A percentile compares a stretch with the other conserved stretches of the same genome.
Conservation (phyloP, 2,888 invertebrate species). For the Psylliodes chrysocephalus region DNA sequence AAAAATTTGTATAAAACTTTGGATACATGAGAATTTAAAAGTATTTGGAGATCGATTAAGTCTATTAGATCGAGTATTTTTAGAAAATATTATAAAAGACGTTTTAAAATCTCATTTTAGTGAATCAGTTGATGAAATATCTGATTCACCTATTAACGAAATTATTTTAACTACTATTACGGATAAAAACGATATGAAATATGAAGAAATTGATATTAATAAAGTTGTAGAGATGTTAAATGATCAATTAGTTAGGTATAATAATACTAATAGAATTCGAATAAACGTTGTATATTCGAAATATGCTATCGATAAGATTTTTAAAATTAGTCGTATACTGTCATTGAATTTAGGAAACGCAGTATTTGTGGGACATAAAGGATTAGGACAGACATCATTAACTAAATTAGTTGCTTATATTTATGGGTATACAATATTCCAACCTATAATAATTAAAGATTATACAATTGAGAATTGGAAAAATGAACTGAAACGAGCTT, state of each 20-base stretch:
- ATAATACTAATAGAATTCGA: conserved; percentile 66
- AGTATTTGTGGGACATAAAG: conserved; percentile 71
- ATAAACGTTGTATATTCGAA: conserved; percentile 72
- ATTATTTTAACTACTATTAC: conserved; percentile 70
- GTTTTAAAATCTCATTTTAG: conserved; percentile 67
- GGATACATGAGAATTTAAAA: conserved; percentile 73
- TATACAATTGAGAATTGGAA: conserved; percentile 67
- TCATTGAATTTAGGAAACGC: conserved; percentile 69
- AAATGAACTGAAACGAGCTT: conserved; percentile 67
- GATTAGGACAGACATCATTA: conserved; percentile 72
- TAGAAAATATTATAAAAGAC: conserved; percentile 64
- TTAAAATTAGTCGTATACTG: conserved; percentile 71
- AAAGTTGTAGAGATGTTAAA: conserved; percentile 63
- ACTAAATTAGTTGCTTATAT: conserved; percentile 68
- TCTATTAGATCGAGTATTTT: conserved; percentile 66
- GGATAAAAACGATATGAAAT: conserved; percentile 51
- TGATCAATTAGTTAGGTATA: conserved; percentile 60
- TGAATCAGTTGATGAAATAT: conserved; percentile 68
- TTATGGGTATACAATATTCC: conserved; percentile 61
- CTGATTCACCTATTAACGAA: conserved; percentile 38
- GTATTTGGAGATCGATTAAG: conserved; percentile 71
- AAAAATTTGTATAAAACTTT: conserved; percentile 68
- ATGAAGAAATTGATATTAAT: conserved; percentile 70
- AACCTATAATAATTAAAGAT: conserved; percentile 67
- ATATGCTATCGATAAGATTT: conserved; percentile 71